Evolutionary conservation across 2,797 vertebrate genomes (phyloP), one percentile per base, ranked within the genome.

Genomic region (Betta splendens): DNA sequence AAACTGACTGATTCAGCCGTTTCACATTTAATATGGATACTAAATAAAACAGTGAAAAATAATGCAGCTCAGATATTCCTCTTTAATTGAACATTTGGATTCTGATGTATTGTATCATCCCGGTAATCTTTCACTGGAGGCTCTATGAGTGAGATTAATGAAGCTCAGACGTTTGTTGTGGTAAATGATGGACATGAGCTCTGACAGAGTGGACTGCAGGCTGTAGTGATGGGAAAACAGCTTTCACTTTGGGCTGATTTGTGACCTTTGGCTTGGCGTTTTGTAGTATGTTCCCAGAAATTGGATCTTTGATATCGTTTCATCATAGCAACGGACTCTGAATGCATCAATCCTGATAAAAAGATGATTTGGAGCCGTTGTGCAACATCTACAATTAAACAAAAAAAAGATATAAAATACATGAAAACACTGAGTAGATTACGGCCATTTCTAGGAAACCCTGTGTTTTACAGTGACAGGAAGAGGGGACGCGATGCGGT

Each of bases 381-480:
- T 53, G 67, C 26, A 64, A 56, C 65, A 75, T 54, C 32, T 33
- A 44, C 48, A 75, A 80, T 83, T 75, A 70, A 69, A 76, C 79
- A 59, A 43, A 33, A 72, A 52, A 56, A 43, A 48, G 43, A 40
- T 54, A 64, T 54, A 3, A 81, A 73, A 78, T 50, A 65, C 75
- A 77, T 52, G 67, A 66, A 72, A 73, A 71, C 58, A 67, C 66
- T 80, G 55, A 82, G 70, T 85, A 69, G 79, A 89, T 90, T 80
- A 88, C 57, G 63, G 69, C 50, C 75, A 63, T 71, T 91, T 90
- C 89, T 88, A 75, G 85, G 88, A 91, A 91, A 85, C 58, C 36
- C 72, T 70, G 78, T 64, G 53, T 75, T 53, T 73, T 72, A 73
- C 69, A 83, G 79, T 91, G 82, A 90, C 86, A 87, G 85, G 77